A percentile compares a stretch with the other conserved stretches of the same genome.
Evolutionary conservation across 2,888 invertebrate species (phyloP).

Genomic region (Rotaria sp.): DNA sequence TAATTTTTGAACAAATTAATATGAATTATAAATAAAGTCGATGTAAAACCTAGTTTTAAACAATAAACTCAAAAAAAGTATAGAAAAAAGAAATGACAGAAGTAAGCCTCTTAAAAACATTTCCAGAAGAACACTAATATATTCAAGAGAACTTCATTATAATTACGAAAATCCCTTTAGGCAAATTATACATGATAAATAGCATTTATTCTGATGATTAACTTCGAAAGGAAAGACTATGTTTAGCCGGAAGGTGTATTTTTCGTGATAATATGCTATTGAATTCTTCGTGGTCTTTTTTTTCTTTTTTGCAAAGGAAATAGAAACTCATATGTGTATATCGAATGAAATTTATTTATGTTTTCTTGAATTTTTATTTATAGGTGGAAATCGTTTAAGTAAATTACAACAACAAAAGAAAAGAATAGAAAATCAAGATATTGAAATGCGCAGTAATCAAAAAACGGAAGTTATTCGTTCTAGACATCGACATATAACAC

Average conservation of each 20-base stretch:
- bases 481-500: not conserved
- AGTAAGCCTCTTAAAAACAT: not conserved
- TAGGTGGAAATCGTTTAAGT: not conserved
- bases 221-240: not conserved
- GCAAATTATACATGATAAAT: not conserved
- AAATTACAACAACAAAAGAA: not conserved
- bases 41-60: not conserved
- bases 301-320: no score
- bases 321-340: no score
- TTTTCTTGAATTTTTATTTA: not conserved
- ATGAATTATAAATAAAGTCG: no score
- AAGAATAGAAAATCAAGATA: not conserved
- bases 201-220: not conserved
- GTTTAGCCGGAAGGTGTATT: not conserved
- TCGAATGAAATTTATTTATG: no score
- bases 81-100: not conserved
- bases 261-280: not conserved
- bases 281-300: not conserved
- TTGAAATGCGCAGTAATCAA: slow-evolving; percentile 15
- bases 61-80: not conserved
- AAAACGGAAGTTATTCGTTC: not conserved
- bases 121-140: not conserved
- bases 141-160: not conserved
- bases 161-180: not conserved
- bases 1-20: no score